A percentile compares a stretch with the other conserved stretches of the same genome.
These are phyloP conservation scores for Nannoperca australis DNA, from an alignment of 2,797 vertebrate species.

Conservation along the genomic window DNA sequence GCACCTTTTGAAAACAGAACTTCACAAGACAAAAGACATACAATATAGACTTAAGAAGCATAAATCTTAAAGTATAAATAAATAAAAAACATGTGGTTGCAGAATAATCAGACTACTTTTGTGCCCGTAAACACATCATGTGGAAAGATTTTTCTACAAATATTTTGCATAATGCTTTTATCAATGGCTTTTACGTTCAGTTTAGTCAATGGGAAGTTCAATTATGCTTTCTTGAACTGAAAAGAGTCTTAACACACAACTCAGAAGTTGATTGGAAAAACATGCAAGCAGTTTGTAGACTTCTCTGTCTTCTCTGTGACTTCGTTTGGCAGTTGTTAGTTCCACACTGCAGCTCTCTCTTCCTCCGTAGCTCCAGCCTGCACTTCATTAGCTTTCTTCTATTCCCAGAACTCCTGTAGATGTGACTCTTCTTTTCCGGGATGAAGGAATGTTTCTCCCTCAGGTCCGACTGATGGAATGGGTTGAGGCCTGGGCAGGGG, in stretches of 20 bases:
- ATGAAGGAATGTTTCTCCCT: slow-evolving; percentile 82
- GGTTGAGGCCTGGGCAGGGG: slow-evolving; percentile 75
- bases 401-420: slow-evolving; percentile 83
- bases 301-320: slow-evolving; percentile 19
- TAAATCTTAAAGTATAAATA: not conserved
- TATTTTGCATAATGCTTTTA: slow-evolving; percentile 16
- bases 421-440: slow-evolving; percentile 84
- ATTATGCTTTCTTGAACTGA: not conserved
- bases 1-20: not conserved
- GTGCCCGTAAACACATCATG: not conserved
- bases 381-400: slow-evolving; percentile 83
- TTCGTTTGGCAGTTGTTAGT: slow-evolving; percentile 40
- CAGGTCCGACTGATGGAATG: slow-evolving; percentile 79
- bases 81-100: not conserved
- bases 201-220: not conserved
- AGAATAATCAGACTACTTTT: not conserved
- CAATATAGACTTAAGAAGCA: not conserved
- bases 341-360: slow-evolving; percentile 53
- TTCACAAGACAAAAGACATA: not conserved
- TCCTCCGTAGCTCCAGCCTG: slow-evolving; percentile 72
- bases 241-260: slow-evolving; percentile 14
- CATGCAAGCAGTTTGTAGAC: slow-evolving; percentile 23
- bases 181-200: slow-evolving; percentile 10
- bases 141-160: slow-evolving; percentile 25
- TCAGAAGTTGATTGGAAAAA: slow-evolving; percentile 50